A percentile compares a stretch with the other conserved stretches of the same genome.
phyloP scores from a whole-genome alignment of 2,888 invertebrate genomes.

The Tupiocoris notatus region DNA sequence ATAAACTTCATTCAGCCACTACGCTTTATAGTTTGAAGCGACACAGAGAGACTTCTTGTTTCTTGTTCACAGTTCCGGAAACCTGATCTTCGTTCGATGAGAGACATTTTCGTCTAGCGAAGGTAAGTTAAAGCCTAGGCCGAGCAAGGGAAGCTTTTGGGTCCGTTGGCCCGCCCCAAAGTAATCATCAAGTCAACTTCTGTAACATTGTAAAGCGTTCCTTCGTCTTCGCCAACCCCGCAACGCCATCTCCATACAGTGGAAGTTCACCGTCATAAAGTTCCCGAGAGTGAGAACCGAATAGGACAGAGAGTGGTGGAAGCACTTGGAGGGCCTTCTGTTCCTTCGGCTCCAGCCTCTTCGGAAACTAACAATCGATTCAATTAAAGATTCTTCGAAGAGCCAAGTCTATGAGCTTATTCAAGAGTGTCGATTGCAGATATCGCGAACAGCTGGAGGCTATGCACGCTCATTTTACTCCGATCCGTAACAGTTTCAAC shows the following conservation, averaged over 20 bases:
- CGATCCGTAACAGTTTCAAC: background rate
- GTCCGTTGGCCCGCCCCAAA: background rate
- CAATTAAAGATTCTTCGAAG: conserved; percentile 25
- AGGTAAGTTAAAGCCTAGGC: background rate
- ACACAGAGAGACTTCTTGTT: too few species aligned
- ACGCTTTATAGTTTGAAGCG: too few species aligned
- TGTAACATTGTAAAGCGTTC: background rate
- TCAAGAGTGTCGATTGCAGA: background rate
- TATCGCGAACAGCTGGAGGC: background rate
- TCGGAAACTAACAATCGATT: conserved; percentile 15
- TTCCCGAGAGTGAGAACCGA: background rate
- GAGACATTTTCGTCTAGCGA: background rate
- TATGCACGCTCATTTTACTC: background rate
- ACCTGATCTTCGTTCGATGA: background rate
- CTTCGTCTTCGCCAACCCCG: background rate
- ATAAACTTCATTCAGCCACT: too few species aligned
- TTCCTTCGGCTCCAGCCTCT: background rate
- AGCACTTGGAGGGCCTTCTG: background rate
- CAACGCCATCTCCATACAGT: conserved; percentile 11
- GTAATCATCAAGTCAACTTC: background rate
- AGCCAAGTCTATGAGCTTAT: background rate
- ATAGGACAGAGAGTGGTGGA: background rate
- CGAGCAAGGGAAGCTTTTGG: background rate
- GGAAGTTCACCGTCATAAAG: conserved; percentile 21
- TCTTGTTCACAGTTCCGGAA: too few species aligned